phyloP scores from a whole-genome alignment of 2,113 vertebrate genomes.

The Neolamprologus falcicula region DNA sequence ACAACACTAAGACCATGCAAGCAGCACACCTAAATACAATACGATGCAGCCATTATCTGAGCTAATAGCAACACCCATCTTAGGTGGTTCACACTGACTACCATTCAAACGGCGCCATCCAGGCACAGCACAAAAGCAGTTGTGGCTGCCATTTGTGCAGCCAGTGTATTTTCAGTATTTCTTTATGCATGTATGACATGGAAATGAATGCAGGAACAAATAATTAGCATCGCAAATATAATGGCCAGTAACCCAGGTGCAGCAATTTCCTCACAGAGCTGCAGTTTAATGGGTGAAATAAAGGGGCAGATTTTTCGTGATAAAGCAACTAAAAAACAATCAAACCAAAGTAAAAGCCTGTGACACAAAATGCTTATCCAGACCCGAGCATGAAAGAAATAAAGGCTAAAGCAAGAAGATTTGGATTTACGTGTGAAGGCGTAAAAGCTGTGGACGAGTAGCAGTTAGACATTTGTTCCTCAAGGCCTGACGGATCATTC shows the following conservation, averaged over 20 bases:
- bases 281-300: not conserved
- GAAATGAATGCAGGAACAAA: slow-evolving; percentile 2
- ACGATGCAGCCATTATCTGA: not conserved
- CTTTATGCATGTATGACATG: not conserved
- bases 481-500: not conserved
- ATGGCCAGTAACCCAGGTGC: not conserved
- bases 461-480: not conserved
- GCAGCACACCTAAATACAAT: not conserved
- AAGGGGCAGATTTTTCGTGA: not conserved
- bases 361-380: not conserved
- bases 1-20: not conserved
- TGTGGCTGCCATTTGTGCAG: not conserved
- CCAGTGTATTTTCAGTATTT: not conserved
- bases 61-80: not conserved
- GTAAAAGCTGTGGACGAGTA: not conserved
- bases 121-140: not conserved
- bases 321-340: not conserved
- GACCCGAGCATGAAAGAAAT: not conserved
- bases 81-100: not conserved
- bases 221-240: slow-evolving; percentile 11
- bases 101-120: not conserved
- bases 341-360: not conserved
- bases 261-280: not conserved
- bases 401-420: not conserved
- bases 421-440: not conserved